Percentiles rank a stretch among this genome's conserved stretches.
These are phyloP conservation scores for Leistus spinibarbis DNA, from an alignment of 2,888 invertebrate species.

Conservation along the genomic window DNA sequence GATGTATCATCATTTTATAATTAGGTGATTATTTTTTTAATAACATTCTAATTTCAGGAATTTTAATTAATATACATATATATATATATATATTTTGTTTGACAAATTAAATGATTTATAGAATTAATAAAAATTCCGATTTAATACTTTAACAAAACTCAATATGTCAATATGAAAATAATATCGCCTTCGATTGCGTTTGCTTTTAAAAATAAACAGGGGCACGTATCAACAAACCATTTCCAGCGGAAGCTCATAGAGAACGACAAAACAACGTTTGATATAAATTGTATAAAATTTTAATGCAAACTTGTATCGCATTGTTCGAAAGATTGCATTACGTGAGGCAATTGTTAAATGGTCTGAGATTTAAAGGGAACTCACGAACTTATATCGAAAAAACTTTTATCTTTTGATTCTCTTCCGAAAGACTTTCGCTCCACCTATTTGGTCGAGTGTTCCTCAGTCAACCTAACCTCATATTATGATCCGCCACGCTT, in stretches of 20 bases:
- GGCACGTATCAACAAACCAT: background rate
- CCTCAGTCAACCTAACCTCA: background rate
- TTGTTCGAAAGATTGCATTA: conserved; percentile 28
- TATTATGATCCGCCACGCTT: background rate
- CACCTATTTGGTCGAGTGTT: background rate
- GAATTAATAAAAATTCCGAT: no score
- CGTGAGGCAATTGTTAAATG: conserved; percentile 31
- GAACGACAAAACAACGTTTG: background rate
- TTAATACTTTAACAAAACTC: no score
- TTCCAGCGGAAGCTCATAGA: background rate
- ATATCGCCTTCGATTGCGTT: background rate
- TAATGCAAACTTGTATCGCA: conserved; percentile 24
- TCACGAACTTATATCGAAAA: conserved; percentile 30
- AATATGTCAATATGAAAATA: background rate
- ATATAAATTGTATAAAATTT: conserved; percentile 29
- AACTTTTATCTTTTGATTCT: conserved; percentile 31
- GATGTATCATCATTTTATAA: no score
- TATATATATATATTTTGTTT: background rate
- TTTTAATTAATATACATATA: background rate
- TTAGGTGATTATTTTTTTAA: no score
- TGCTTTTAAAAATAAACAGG: background rate
- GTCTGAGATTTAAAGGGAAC: conserved; percentile 20
- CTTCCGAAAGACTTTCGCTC: conserved; percentile 21
- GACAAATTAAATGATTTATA: no score
- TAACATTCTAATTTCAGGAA: no score